These are phyloP conservation scores for Ranitomeya variabilis DNA, from an alignment of 2,113 vertebrate genomes.

Conservation along the genomic window DNA sequence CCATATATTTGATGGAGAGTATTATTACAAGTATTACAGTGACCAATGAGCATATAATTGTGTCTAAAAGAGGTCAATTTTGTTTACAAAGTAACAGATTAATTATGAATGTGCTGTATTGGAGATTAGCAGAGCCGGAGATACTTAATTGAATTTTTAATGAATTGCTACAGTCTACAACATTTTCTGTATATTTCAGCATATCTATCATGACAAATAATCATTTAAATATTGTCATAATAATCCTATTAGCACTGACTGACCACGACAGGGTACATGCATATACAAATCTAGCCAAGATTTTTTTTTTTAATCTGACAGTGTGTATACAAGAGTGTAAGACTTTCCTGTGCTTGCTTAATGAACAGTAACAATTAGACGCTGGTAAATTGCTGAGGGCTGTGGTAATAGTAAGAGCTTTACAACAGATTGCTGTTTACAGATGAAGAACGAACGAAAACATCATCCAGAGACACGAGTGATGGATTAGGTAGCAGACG, in stretches of 20 bases:
- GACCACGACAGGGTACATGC: neutral
- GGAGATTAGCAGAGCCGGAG: constrained; percentile 47
- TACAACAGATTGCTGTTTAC: neutral
- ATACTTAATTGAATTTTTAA: constrained; percentile 55
- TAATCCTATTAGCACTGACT: constrained; percentile 45
- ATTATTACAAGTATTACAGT: neutral
- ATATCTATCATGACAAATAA: constrained; percentile 29
- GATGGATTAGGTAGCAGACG: constrained; percentile 7
- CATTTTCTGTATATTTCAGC: constrained; percentile 43
- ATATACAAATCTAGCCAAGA: neutral
- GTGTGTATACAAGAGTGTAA: neutral
- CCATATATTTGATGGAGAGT: neutral
- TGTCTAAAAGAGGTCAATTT: constrained; percentile 49
- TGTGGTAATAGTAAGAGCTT: neutral
- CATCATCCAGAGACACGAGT: constrained; percentile 12
- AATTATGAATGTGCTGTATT: constrained; percentile 52
- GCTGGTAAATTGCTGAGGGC: neutral
- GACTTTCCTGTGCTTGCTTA: constrained; percentile 8
- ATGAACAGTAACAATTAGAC: constrained; percentile 18
- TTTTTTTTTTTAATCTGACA: neutral
- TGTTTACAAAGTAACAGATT: constrained; percentile 54
- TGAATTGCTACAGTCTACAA: constrained; percentile 46
- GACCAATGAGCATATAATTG: constrained; percentile 1
- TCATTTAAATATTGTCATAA: constrained; percentile 22
- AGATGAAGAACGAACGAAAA: neutral